These are phyloP conservation scores for Ischnus inquisitorius DNA, from an alignment of 2,888 invertebrate species.

Conservation along the genomic window DNA sequence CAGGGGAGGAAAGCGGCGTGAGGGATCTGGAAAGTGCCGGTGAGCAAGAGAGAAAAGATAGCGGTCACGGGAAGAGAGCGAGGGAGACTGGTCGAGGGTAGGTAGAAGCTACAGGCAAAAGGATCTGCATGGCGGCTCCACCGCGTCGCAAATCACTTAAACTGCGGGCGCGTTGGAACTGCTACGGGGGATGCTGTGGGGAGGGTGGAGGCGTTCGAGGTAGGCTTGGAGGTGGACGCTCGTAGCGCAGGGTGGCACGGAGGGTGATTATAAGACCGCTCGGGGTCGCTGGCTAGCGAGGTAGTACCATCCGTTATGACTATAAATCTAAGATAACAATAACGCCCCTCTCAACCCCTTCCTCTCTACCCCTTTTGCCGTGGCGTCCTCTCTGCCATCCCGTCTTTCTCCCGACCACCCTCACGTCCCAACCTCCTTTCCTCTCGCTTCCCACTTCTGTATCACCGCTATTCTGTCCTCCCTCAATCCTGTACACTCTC, in stretches of 20 bases:
- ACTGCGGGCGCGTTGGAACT: constrained; percentile 83
- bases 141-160: constrained; percentile 86
- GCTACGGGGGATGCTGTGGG: constrained; percentile 75
- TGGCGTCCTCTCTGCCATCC: constrained; percentile 63
- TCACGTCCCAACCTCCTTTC: constrained; percentile 33
- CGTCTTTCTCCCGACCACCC: constrained; percentile 38
- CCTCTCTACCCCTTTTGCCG: constrained; percentile 69
- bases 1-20: constrained; percentile 60
- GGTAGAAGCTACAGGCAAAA: constrained; percentile 81
- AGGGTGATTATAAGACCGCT: constrained; percentile 85
- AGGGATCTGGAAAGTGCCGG: constrained; percentile 58
- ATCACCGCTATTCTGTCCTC: constrained; percentile 38
- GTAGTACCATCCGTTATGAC: constrained; percentile 85
- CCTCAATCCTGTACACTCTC: constrained; percentile 58
- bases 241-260: constrained; percentile 77
- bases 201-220: constrained; percentile 75
- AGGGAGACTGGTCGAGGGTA: constrained; percentile 67
- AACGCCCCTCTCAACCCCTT: constrained; percentile 81
- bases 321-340: constrained; percentile 86
- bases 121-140: constrained; percentile 85
- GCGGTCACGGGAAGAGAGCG: constrained; percentile 51
- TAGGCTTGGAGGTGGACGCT: constrained; percentile 73
- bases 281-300: constrained; percentile 85
- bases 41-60: constrained; percentile 59
- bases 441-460: constrained; percentile 58